phyloP scores from a whole-genome alignment of 2,888 invertebrate species.

The Pheosia gnoma region DNA sequence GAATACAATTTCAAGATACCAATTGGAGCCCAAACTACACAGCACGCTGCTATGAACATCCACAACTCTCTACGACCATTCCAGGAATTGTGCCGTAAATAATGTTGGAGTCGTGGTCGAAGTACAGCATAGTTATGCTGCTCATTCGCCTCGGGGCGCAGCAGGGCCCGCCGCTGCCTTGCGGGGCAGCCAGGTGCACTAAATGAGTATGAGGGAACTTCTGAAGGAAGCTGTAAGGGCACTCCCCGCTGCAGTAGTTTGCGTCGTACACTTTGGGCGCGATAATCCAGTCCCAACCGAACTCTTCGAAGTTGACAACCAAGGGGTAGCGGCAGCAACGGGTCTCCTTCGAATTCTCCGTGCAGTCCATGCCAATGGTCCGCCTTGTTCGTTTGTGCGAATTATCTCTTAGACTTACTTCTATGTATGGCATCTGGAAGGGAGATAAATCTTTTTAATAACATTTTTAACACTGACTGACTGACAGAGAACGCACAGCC shows the following conservation, averaged over 20 bases:
- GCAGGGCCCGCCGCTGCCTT: constrained; percentile 93
- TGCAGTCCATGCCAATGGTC: constrained; percentile 92
- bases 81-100: constrained; percentile 94
- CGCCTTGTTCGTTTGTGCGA: constrained; percentile 88
- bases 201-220: constrained; percentile 95
- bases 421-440: constrained; percentile 81
- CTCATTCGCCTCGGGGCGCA: constrained; percentile 96
- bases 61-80: constrained; percentile 97
- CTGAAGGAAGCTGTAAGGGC: constrained; percentile 94
- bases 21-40: constrained; percentile 51
- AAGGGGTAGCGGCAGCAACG: constrained; percentile 97
- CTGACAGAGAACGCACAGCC: too few relatives aligned
- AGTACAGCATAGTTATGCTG: constrained; percentile 95
- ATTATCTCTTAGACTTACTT: constrained; percentile 78
- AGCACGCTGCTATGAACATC: constrained; percentile 88
- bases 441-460: too few relatives aligned
- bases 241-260: constrained; percentile 98
- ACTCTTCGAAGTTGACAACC: constrained; percentile 96
- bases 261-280: constrained; percentile 97
- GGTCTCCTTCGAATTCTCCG: constrained; percentile 90
- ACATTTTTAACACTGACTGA: too few relatives aligned
- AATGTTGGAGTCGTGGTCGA: constrained; percentile 94
- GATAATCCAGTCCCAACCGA: constrained; percentile 99
- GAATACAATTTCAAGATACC: constrained; percentile 3
- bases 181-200: constrained; percentile 90